Evolutionary conservation across 2,797 vertebrate genomes (phyloP).

Genomic region (Emydoidea blandingii): DNA sequence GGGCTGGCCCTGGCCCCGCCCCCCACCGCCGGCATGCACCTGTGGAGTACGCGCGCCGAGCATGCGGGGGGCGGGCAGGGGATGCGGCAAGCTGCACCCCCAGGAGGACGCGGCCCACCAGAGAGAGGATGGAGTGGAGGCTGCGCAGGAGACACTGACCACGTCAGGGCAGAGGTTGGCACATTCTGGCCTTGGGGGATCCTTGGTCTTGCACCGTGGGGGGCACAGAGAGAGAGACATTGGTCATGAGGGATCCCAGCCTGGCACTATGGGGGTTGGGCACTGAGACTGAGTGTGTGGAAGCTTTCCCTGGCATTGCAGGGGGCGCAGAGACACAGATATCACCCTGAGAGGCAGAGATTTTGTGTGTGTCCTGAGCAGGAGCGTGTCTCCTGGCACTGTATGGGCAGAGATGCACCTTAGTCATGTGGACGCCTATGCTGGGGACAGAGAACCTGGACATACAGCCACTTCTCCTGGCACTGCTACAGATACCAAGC

Average conservation of each 20-base stretch:
- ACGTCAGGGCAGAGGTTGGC: constrained; percentile 72
- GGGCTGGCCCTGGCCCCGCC: constrained; percentile 81
- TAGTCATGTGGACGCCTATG: background rate
- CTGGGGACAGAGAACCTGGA: background rate
- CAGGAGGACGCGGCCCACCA: constrained; percentile 71
- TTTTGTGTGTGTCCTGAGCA: background rate
- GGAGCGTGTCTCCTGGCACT: background rate
- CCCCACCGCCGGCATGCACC: constrained; percentile 83
- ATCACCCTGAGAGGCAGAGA: background rate
- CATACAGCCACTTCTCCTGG: background rate
- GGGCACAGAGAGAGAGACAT: constrained; percentile 71
- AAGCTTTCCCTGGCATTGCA: constrained; percentile 64
- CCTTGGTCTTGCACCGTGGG: constrained; percentile 61
- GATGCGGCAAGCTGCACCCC: constrained; percentile 74
- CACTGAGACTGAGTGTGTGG: constrained; percentile 55
- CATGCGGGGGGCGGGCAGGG: constrained; percentile 85
- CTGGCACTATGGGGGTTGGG: constrained; percentile 46
- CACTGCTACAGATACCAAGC: background rate
- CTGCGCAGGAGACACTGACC: constrained; percentile 76
- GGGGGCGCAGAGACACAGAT: constrained; percentile 47
- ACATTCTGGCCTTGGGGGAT: constrained; percentile 61
- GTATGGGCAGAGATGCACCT: background rate
- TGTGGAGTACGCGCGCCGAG: constrained; percentile 82
- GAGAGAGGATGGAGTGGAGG: constrained; percentile 76
- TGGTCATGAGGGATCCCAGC: constrained; percentile 55